Conservation (phyloP, 2,797 vertebrate genomes). For the Limnodromus scolopaceus region DNA sequence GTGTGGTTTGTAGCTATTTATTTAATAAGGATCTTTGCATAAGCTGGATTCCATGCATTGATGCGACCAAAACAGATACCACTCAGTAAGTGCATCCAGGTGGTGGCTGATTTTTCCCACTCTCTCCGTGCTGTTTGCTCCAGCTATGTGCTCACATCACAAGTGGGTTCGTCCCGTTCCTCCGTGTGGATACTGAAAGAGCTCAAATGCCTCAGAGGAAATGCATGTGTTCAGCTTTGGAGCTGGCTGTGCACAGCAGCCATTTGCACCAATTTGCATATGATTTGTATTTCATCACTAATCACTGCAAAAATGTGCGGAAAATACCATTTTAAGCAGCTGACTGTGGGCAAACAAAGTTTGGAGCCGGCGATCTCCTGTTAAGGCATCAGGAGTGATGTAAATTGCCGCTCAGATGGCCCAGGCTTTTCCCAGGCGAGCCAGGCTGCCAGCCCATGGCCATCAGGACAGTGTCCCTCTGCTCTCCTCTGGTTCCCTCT, state of each 20-base stretch:
- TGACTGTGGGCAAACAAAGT: slow-evolving; percentile 32
- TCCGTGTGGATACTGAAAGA: not conserved
- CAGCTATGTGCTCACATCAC: not conserved
- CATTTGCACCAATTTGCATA: slow-evolving; percentile 32
- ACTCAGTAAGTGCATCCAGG: not conserved
- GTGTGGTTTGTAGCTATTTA: slow-evolving; percentile 42
- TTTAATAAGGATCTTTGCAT: not conserved
- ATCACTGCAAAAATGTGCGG: not conserved
- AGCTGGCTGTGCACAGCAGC: slow-evolving; percentile 5
- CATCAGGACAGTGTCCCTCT: not conserved
- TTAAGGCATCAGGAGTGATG: not conserved
- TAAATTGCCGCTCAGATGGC: not conserved
- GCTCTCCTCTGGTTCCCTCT: not conserved
- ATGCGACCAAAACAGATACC: not conserved
- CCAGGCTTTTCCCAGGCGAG: not conserved
- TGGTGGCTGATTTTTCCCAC: accelerated
- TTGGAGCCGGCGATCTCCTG: not conserved
- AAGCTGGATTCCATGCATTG: not conserved
- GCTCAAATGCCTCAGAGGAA: not conserved
- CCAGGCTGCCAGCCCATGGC: not conserved
- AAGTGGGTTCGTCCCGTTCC: not conserved
- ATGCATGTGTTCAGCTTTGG: not conserved
- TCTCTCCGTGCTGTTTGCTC: accelerated
- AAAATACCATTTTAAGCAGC: slow-evolving; percentile 26
- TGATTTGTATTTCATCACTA: slow-evolving; percentile 35